Percentiles rank a stretch among this genome's conserved stretches.
phyloP scores from a whole-genome alignment of 2,113 vertebrate species.

The Burhinus oedicnemus region DNA sequence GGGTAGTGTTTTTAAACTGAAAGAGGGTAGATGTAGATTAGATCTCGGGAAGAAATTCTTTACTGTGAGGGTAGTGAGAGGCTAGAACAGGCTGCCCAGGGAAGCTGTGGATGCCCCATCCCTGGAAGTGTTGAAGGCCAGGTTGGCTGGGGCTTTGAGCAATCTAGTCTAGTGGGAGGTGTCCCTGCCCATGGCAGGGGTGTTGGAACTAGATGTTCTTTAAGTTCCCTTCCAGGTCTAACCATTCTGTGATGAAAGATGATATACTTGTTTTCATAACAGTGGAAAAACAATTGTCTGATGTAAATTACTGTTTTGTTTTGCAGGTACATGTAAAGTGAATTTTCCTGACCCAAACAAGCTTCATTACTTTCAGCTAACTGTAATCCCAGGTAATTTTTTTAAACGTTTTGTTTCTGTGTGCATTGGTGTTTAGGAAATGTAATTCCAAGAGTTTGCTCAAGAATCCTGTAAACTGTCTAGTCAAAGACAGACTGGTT shows the following conservation, averaged over 20 bases:
- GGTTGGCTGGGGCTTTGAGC: background rate
- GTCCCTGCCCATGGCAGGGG: background rate
- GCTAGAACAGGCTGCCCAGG: background rate
- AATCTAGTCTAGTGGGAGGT: background rate
- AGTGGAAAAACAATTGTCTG: background rate
- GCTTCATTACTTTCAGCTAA: slow-evolving; percentile 92
- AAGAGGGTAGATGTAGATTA: background rate
- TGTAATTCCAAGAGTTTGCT: background rate
- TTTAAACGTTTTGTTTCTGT: background rate
- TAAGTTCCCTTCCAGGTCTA: background rate
- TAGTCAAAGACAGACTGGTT: background rate
- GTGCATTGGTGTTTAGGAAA: background rate
- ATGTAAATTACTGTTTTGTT: slow-evolving; percentile 21
- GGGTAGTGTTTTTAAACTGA: background rate
- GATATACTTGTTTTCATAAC: background rate
- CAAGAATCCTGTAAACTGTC: background rate
- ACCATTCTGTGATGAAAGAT: background rate
- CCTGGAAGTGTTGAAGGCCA: background rate
- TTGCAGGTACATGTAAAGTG: slow-evolving; percentile 92
- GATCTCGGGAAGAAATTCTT: background rate
- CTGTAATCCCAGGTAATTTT: slow-evolving; percentile 90
- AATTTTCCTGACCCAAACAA: slow-evolving; percentile 94
- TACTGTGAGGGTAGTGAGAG: background rate
- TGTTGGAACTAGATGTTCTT: background rate
- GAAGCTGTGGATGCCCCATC: background rate